Percentiles rank a stretch among this genome's conserved stretches.
Evolutionary conservation across 2,888 invertebrate genomes (phyloP).

Genomic region (Ellobium chinense): DNA sequence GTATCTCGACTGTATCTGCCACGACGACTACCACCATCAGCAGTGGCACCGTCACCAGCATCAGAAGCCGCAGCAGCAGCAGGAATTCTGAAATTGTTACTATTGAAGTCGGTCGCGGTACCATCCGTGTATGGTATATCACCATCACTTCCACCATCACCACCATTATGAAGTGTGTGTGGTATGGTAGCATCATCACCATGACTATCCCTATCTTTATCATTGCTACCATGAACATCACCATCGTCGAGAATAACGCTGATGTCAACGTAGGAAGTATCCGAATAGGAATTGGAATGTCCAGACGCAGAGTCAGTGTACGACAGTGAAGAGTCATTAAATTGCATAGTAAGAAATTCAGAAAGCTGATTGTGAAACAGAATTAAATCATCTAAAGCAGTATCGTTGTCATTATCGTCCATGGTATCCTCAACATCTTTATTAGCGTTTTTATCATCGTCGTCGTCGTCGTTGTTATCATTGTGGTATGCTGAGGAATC

Average conservation of each 20-base stretch:
- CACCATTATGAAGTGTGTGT: neutral
- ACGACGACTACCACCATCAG: neutral
- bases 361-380: neutral
- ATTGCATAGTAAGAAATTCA: constrained; percentile 33
- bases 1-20: neutral
- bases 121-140: neutral
- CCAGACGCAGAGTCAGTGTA: neutral
- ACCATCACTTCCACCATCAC: no score
- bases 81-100: neutral
- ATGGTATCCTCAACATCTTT: neutral
- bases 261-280: neutral
- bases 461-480: neutral
- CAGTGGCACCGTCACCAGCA: neutral
- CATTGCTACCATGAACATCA: neutral
- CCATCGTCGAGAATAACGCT: neutral
- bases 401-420: neutral
- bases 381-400: neutral
- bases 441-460: neutral
- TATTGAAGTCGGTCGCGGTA: neutral
- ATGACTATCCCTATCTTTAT: neutral
- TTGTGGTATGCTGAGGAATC: neutral
- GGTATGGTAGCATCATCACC: neutral
- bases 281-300: neutral
- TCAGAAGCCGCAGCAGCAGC: neutral
- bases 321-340: neutral